Base-by-base conservation (phyloP, 2,797 vertebrate genomes). In the Sternotherus odoratus region DNA sequence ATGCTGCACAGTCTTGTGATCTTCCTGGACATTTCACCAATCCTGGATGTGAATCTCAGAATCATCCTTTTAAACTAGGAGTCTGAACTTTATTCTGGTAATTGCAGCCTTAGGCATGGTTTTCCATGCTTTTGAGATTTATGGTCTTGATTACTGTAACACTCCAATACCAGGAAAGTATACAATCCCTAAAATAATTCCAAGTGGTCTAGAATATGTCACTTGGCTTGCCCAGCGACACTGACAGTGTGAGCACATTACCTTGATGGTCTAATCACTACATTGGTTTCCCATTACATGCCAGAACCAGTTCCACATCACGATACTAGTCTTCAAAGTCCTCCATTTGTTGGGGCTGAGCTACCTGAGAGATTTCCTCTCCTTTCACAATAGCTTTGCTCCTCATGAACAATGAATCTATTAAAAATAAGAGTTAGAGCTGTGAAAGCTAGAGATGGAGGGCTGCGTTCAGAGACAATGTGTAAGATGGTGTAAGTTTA, bases 341-440 rank as follows among this genome's bases (percentile, higher is more conserved):
- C 33, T 85, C 39, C 33, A 21, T 39, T n/a, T 77, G 74, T 24
- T 91, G 39, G 5, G 19, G 63, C 51, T 63, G 63, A 28, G n/a
- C 21, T 53, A 4, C 49, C 23, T 36, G 13, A n/a, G 60, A 26
- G 75, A 53, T 26, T 4, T 8, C 23, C 12, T 49, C 16, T 15
- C 82, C 50, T 75, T 9, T 49, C 60, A 2, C 43, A 39, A 5
- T 0, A 1, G 10, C 60, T 88, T 43, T 88, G 12, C 3, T 87
- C 56, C 72, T 63, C 63, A 63, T 87, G 74, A 95, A 51, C 23
- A 53, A 39, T 33, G 51, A 13, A 82, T 17, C 51, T 93, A 5
- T 82, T 87, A 83, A 93, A 94, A 89, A 54, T 87, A 78, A 33
- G 60, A 87, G 28, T 84, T 78, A 48, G 33, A 69, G 36, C n/a